Evolutionary conservation across 2,113 vertebrate species (phyloP), one percentile per base, ranked within the genome.

Genomic region (Ovis canadensis): DNA sequence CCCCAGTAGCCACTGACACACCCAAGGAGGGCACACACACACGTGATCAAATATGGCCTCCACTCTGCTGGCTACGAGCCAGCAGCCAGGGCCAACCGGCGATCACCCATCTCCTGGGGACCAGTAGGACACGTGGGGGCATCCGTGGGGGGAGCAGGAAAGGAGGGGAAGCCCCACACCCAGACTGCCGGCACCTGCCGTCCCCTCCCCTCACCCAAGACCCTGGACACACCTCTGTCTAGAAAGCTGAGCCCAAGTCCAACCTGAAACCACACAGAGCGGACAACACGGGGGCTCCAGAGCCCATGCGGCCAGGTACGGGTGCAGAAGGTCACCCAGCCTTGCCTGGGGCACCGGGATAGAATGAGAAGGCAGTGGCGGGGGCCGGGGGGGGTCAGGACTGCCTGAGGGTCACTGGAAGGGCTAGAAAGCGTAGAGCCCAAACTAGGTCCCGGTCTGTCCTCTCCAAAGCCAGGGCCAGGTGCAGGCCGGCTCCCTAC

Each of bases 181-280:
- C 0, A 2, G 48, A 15, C 60, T 62, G 60, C 60, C 6, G 2
- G 29, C 60, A 62, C 50, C 74, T 6, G 6, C 74, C 77, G 14
- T 7, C 36, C n/a, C 12, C 23, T 25, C 25, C 50, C 29, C 36
- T 40, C 13, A 10, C 17, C 48, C 27, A 10, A 50, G 62, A 83
- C 40, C 52, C 57, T 3, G 12, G 12, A 64, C 23, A 15, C 2
- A 7, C 13, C 59, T 27, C n/a, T 45, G 55, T n/a, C 7, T 4
- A 6, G 45, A n/a, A 36, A 4, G 25, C 43, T 17, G 40, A 45
- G 60, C 54, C 78, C 0, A 10, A 81, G 12, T 7, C 27, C 54
- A 48, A 11, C 16, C 4, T 0, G 14, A 48, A 57, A 16, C 27
- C 67, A 27, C 10, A 2, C 7, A 3, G 3, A 1, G 0, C 0